Base-by-base conservation (phyloP, 2,888 invertebrate genomes). In the Xestia sexstrigata region DNA sequence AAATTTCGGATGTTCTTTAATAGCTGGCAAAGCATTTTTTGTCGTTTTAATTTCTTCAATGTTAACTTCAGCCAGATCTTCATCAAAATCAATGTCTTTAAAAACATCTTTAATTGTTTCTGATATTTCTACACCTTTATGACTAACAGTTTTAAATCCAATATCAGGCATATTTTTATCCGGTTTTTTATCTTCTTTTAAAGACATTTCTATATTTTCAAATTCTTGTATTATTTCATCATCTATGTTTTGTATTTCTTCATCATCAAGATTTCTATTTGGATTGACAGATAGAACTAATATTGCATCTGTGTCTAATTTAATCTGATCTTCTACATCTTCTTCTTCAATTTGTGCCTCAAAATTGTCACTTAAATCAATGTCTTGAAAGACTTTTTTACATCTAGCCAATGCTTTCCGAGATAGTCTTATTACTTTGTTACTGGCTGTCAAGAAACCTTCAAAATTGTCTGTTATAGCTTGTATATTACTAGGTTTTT, bases 371-470 rank as follows among this genome's bases (percentile, higher is more conserved):
- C 49, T 76, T 9, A 83, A 72, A 68, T 87, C 77, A 60, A 86
- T 83, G 52, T 85, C 77, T 76, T 91, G 86, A 85, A 93, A 92
- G 3, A 94, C 79, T 60, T 85, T 87, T 85, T 90, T 92, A 55
- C 85, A 90, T 82, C 88, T 91, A 9, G 79, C 75, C 52, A 90
- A 69, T 55, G 89, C 86, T 73, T 92, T 87, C 79, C 93, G 88
- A 47, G 93, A 92, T 55, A 94, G 81, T 62, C 35, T 81, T 26
- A 92, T 88, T 35, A 78, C 74, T 87, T 93, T 93, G 45, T 92
- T 91, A 81, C 87, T 91, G 13, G 93, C 93, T 30, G 95, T 94
- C 81, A 89, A 83, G 77, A 89, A 90, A 26, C 95, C 95, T 52
- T 87, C 78, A 35, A 82, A 86, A 55, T 76, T 23, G 0, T 9